Evolutionary conservation across 2,113 vertebrate species (phyloP), one percentile per base, ranked within the genome.

Genomic region (Melierax canorus): DNA sequence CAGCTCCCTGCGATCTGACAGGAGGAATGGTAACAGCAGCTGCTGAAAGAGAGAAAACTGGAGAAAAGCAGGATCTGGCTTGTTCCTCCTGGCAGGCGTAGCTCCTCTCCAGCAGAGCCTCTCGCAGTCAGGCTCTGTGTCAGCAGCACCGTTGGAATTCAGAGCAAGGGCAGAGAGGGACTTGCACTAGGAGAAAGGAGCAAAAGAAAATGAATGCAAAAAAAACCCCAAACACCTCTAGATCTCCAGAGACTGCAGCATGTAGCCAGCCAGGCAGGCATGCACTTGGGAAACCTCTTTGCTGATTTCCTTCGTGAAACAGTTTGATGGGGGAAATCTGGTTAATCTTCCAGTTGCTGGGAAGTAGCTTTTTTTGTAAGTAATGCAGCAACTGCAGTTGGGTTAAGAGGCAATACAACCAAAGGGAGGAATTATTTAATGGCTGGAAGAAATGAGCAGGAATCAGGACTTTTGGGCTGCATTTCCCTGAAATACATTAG

Each of bases 1-100:
- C 88, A n/a, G 1, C 18, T 46, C 62, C 50, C 51, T 2, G 0
- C 12, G 1, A 13, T 14, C 2, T 10, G 48, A 29, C 4, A 6
- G 32, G 2, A 48, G 84, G 48, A 26, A 71, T 1, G 3, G 1
- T 39, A 45, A n/a, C 41, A 48, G 62, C 51, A 60, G 67, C 86
- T 72, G 69, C 69, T 24, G 36, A 34, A 2, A 9, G 32, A 67
- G 14, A 50, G 58, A 48, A 88, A 71, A 60, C 2, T 7, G 6
- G 53, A 32, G 3, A 27, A 51, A 23, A 85, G 74, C 12, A 53
- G 66, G 69, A 62, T 36, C 56, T 4, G 7, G 23, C 78, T 82
- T 26, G 15, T 7, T 45, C 29, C 50, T 63, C 38, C 60, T 10
- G 18, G 82, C n/a, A 90, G 63, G 39, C 6, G 2, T 9, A 30